A percentile compares a stretch with the other conserved stretches of the same genome.
These are phyloP conservation scores for Callionymus lyra DNA, from an alignment of 2,113 vertebrate species.

Conservation along the genomic window DNA sequence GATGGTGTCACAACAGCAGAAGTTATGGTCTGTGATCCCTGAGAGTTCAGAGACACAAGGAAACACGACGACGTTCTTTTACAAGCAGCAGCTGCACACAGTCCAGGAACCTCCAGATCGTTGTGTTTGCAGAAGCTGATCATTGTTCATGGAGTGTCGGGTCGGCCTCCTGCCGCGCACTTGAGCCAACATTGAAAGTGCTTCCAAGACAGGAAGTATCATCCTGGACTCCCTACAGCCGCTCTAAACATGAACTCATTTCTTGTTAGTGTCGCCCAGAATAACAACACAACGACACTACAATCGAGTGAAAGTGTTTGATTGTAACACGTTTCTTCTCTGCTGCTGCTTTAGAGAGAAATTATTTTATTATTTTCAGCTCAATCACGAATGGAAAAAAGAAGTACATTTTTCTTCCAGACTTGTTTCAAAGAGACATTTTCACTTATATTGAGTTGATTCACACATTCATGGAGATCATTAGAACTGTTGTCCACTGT, in stretches of 20 bases:
- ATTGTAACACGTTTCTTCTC: too few relatives aligned
- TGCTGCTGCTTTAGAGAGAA: too few relatives aligned
- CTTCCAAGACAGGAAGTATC: conserved; percentile 25
- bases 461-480: too few relatives aligned
- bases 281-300: too few relatives aligned
- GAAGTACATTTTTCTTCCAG: too few relatives aligned
- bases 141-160: conserved; percentile 15
- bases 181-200: conserved; percentile 12
- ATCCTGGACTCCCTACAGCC: conserved; percentile 19
- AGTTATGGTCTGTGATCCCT: conserved; percentile 33
- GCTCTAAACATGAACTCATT: not conserved
- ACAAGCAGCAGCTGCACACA: conserved; percentile 33
- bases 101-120: conserved; percentile 25
- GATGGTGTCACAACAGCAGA: conserved; percentile 51
- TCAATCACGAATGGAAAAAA: too few relatives aligned
- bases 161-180: not conserved
- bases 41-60: conserved; percentile 32
- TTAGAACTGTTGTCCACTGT: too few relatives aligned
- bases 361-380: too few relatives aligned
- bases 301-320: too few relatives aligned
- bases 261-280: too few relatives aligned
- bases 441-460: too few relatives aligned
- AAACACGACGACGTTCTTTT: conserved; percentile 28
- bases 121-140: conserved; percentile 30
- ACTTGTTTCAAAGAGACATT: too few relatives aligned